Base-by-base conservation (phyloP, 2,797 vertebrate genomes). In the Prionace glauca region DNA sequence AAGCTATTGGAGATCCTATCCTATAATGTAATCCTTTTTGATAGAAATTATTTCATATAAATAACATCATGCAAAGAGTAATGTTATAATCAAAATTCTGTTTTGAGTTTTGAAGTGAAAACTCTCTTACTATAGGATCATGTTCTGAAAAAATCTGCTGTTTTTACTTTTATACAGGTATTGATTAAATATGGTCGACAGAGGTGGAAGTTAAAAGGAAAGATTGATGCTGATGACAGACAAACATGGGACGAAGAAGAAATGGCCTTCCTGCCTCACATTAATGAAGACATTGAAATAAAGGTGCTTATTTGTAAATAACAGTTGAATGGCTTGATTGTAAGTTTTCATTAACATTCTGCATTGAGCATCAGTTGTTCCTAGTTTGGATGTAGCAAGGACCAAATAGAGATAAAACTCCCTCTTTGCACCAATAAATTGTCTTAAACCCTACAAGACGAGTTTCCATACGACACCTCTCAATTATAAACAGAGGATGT, bases 191-290 rank as follows among this genome's bases (percentile, higher is more conserved):
- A 99, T 96, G 99, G 99, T 10, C 98, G 98, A 71, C 99, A 99
- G 96, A 98, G 98, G 62, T 99, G 99, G 99, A 98, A 97, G 97
- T 97, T 99, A 96, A 98, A 98, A 96, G 99, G 99, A 95, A 98
- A 97, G 96, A 99, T 99, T 1, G 98, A 99, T 96, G 97, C 98
- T 0, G 99, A 99, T 11, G 98, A 99, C 97, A 98, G 98, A 88
- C 99, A 99, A 96, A 97, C 97, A 0, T 99, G 99, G 99, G 99
- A 99, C 0, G 98, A 98, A 94, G 99, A 99, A 96, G 98, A 99
- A 96, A 99, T 98, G 97, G 96, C 98, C 96, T 99, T 99, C 86
- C 98, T 99, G 69, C 99, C 99, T 0, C 98, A 98, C 8, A 98
- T 99, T 77, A 98, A 98, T 0, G 98, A 99, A 96, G 98, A 98